A percentile compares a stretch with the other conserved stretches of the same genome.
Evolutionary conservation across 2,888 invertebrate species (phyloP).

Genomic region (Athrips mouffetella): DNA sequence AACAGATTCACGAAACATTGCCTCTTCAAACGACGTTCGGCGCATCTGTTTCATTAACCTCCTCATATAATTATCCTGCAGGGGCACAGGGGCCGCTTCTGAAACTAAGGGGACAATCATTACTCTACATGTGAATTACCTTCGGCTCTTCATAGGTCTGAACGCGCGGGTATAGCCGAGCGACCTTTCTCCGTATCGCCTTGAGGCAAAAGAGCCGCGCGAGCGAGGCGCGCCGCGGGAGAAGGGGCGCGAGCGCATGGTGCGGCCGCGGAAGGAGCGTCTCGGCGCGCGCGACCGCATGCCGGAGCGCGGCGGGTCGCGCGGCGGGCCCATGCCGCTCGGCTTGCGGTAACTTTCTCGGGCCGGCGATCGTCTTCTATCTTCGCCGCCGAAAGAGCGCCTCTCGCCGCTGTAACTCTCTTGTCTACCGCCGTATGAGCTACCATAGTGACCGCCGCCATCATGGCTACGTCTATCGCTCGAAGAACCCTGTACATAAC

Average conservation of each 20-base stretch:
- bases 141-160: conserved; percentile 70
- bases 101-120: conserved; percentile 20
- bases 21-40: too few relatives aligned
- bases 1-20: too few relatives aligned
- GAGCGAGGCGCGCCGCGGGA: conserved; percentile 78
- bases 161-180: conserved; percentile 65
- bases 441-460: conserved; percentile 76
- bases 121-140: conserved; percentile 62
- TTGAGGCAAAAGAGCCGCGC: conserved; percentile 62
- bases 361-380: conserved; percentile 75
- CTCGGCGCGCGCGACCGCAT: conserved; percentile 74
- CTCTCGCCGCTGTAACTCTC: conserved; percentile 73
- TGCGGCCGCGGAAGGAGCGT: conserved; percentile 73
- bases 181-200: conserved; percentile 63
- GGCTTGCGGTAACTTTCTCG: conserved; percentile 71
- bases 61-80: not conserved
- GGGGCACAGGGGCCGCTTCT: not conserved
- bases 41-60: not conserved
- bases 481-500: conserved; percentile 75
- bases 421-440: conserved; percentile 76
- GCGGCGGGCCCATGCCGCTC: conserved; percentile 71
- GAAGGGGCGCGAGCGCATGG: conserved; percentile 73
- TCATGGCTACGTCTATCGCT: conserved; percentile 78
- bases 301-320: conserved; percentile 51
- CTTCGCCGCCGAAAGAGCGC: conserved; percentile 72